Evolutionary conservation across 1,140 invertebrate species (phyloP), one percentile per base, ranked within the genome.

Genomic region (Orius insidiosus): DNA sequence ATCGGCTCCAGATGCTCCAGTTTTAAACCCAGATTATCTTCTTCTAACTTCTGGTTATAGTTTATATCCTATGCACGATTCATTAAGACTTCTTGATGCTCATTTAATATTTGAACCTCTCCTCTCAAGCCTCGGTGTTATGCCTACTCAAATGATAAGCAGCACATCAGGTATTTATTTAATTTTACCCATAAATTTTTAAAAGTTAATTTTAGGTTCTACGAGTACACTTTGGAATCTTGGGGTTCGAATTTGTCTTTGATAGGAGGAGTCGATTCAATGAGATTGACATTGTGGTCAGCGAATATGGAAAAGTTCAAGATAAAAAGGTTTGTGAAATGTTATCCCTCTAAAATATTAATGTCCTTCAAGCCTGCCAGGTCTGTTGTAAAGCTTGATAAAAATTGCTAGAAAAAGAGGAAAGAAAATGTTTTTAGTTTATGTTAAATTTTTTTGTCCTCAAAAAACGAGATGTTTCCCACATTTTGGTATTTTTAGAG

Each of bases 251-350:
- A 89, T 64, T 65, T 95, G 24, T 86, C 85, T 8, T 65, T 95
- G n/a, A 77, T 84, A 46, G 84, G 78, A 9, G 76, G 74, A 54
- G 78, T 95, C 61, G 85, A 92, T 52, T 74, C 76, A 1, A 78
- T 96, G 64, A 75, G 84, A 86, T 95, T 46, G 86, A 95, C 60
- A 95, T 96, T 59, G 86, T 93, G 13, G 89, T 94, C 46, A 84
- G 81, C 56, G 83, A 86, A 62, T 75, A 76, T 54, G 76, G 76
- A 8, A 72, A 72, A 59, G 53, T 64, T 16, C 45, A 50, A 33
- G 51, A 54, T 15, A 52, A 54, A 24, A 54, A 50, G 46, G 39
- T 11, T 41, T 16, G n/a, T n/a, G n/a, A n/a, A n/a, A n/a, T n/a
- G n/a, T n/a, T n/a, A n/a, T n/a, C n/a, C n/a, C n/a, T n/a, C n/a